Base-by-base conservation (phyloP, 2,888 invertebrate species). In the Drosophila flavopinicola region DNA sequence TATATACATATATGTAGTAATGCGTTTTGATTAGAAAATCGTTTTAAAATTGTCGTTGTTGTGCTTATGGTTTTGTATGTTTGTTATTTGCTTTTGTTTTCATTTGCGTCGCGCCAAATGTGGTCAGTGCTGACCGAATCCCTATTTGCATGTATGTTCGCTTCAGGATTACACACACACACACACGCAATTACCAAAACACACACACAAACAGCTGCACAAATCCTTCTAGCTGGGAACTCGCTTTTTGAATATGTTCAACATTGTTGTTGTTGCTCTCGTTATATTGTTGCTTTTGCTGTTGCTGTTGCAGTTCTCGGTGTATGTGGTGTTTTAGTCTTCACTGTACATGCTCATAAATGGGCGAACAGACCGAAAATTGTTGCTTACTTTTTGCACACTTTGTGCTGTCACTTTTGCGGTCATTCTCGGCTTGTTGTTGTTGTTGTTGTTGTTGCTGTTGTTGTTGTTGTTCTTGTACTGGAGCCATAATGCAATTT, bases 1-100 rank as follows among this genome's bases (percentile, higher is more conserved):
- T 6, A 20, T n/a, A n/a, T n/a, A n/a, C n/a, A n/a, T n/a, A n/a
- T n/a, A n/a, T n/a, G n/a, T 27, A 47, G 72, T 78, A 78, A 85
- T 78, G 64, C 53, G 60, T 69, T 84, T 80, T 84, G 87, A 80
- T 84, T 80, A 70, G 82, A 67, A 80, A 80, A 86, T 80, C 78
- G 64, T 80, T 80, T 84, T 84, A 80, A 86, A 82, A 70, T 65
- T 60, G 63, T 23, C 44, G 49, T 33, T 59, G 58, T 56, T 66
- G 25, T 60, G 58, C 42, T 63, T 60, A 35, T 56, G 53, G 70
- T 33, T 53, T 20, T 49, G 60, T 32, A 25, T 58, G 57, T 63
- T 25, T 66, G 58, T 23, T 64, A 27, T 73, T 63, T 77, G 64
- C 41, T 54, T 56, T 58, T 67, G 67, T 52, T 76, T 75, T 75